Conservation (phyloP, 37 sponge, comb jelly and placozoan genomes). For the Eunapius fragilis region DNA sequence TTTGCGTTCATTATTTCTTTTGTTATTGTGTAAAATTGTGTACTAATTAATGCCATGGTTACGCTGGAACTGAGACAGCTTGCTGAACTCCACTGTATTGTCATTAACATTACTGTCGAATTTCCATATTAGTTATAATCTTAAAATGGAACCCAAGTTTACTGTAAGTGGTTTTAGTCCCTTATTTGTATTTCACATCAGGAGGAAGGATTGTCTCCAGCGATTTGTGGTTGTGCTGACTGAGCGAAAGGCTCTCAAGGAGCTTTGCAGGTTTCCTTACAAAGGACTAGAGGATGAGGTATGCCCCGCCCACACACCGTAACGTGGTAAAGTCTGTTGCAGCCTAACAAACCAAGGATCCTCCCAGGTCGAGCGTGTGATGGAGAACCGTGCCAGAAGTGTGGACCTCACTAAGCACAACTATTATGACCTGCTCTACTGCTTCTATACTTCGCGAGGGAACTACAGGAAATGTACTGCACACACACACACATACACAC, state of each 20-base stretch:
- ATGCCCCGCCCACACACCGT: no score
- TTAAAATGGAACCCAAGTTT: no score
- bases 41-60: no score
- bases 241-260: slow-evolving; percentile 36
- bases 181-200: slow-evolving; percentile 6
- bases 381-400: slow-evolving; percentile 61
- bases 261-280: slow-evolving; percentile 53
- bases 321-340: no score
- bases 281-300: slow-evolving; percentile 74
- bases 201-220: slow-evolving; percentile 63
- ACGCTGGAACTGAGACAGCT: no score
- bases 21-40: no score
- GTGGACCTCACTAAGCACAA: slow-evolving; percentile 43
- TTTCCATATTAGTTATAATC: no score
- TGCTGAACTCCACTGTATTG: no score
- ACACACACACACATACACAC: not conserved
- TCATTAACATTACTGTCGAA: no score
- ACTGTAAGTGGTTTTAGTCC: no score
- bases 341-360: no score
- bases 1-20: no score
- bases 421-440: slow-evolving; percentile 79
- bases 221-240: slow-evolving; percentile 63
- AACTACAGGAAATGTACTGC: slow-evolving; percentile 62
- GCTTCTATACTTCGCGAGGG: slow-evolving; percentile 52
- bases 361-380: slow-evolving; percentile 50